phyloP scores from a whole-genome alignment of 1,140 invertebrate species.

The Neodiprion lecontei region DNA sequence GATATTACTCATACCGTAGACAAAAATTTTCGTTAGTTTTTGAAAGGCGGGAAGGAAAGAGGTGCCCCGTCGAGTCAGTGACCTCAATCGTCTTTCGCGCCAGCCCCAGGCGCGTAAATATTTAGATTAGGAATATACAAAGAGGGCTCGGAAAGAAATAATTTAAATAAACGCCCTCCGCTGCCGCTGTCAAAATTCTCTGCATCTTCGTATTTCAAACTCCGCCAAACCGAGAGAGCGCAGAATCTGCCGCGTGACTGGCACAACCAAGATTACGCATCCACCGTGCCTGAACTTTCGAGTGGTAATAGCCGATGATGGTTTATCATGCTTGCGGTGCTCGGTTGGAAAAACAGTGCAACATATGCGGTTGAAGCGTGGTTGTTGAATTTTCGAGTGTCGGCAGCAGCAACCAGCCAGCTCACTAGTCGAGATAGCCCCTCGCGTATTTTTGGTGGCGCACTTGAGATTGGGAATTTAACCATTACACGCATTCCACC shows the following conservation, averaged over 20 bases:
- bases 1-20: too few relatives aligned
- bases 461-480: slow-evolving; percentile 1
- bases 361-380: not conserved
- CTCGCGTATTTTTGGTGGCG: not conserved
- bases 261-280: not conserved
- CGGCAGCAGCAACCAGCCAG: not conserved
- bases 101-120: not conserved
- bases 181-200: not conserved
- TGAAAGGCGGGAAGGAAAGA: too few relatives aligned
- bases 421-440: not conserved
- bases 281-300: not conserved
- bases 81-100: not conserved
- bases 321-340: too few relatives aligned
- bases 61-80: not conserved
- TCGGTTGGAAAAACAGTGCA: not conserved
- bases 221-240: not conserved
- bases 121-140: slow-evolving; percentile 3
- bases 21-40: too few relatives aligned
- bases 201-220: not conserved
- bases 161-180: not conserved
- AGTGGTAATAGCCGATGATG: not conserved
- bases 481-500: not conserved
- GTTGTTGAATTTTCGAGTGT: not conserved
- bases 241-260: not conserved
- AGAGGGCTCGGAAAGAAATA: slow-evolving; percentile 2